Evolutionary conservation across 1,140 invertebrate species (phyloP), one percentile per base, ranked within the genome.

Genomic region (Diorhabda elongata): DNA sequence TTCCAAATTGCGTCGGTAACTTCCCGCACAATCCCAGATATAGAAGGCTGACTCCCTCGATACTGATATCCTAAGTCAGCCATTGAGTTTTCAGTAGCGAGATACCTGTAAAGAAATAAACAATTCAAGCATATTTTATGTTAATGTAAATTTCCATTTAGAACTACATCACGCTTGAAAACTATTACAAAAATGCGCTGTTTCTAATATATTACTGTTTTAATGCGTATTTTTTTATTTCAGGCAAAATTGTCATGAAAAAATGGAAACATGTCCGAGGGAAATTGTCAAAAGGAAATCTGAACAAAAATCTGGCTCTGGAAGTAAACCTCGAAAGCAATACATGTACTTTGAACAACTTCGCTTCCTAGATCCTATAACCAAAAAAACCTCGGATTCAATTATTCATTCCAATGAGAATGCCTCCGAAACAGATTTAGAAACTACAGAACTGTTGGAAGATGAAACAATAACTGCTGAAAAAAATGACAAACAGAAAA

Each of bases 401-500:
- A 5, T 9, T 9, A 1, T 6, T 52, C 1, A 5, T 52, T 6
- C 8, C 45, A 52, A 52, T 9, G 5, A 52, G 45, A 6, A 5
- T 52, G 8, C 45, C 8, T 5, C 45, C 41, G 26, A 26, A 26
- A 26, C 26, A 26, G 26, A 26, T 1, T 26, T 26, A 26, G 26
- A 26, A 26, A 26, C 26, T 26, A 26, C 1, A 26, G 26, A 26
- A 26, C 1, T 26, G 26, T 26, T 26, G 26, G 26, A 26, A 26
- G 26, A 26, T 26, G 26, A 26, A 26, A 26, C 26, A 26, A 26
- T 26, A 11, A 59, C 41, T 7, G 5, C 11, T 59, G 58, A 59
- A 59, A 11, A 5, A 7, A 59, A 59, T 59, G 58, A 59, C 5
- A 59, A 59, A 44, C 43, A 41, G 26, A 61, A 67, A 67, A 58